Conservation (phyloP, 2,888 invertebrate genomes). For the Argyresthia albistria region DNA sequence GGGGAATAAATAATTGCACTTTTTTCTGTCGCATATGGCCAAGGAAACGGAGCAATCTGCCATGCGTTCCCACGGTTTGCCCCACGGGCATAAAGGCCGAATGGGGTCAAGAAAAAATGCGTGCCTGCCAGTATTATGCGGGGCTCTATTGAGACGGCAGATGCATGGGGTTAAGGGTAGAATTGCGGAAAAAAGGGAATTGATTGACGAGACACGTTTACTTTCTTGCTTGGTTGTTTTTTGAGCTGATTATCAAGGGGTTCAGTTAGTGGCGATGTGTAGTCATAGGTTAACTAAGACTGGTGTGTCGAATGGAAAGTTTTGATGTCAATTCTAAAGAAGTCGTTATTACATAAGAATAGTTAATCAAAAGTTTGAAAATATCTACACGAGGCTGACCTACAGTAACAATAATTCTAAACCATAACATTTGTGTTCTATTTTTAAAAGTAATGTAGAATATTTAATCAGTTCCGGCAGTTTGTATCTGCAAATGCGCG, state of each 20-base stretch:
- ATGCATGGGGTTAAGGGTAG: constrained; percentile 63
- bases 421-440: no score
- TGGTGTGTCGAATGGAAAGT: no score
- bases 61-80: constrained; percentile 69
- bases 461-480: no score
- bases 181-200: constrained; percentile 50
- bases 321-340: no score
- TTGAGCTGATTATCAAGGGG: constrained; percentile 4
- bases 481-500: no score
- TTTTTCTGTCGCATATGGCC: constrained; percentile 72
- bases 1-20: constrained; percentile 72
- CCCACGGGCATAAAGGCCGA: constrained; percentile 62
- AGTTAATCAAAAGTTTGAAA: no score
- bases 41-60: constrained; percentile 65
- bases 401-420: no score
- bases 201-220: constrained; percentile 42
- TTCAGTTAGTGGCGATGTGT: background rate
- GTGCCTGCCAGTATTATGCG: constrained; percentile 59
- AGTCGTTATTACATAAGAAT: no score
- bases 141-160: constrained; percentile 62
- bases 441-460: no score
- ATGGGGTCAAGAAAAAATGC: constrained; percentile 70
- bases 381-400: no score
- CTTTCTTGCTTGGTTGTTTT: constrained; percentile 8
- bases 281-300: background rate